phyloP scores from a whole-genome alignment of 2,888 invertebrate species.

The Malacosoma neustria region DNA sequence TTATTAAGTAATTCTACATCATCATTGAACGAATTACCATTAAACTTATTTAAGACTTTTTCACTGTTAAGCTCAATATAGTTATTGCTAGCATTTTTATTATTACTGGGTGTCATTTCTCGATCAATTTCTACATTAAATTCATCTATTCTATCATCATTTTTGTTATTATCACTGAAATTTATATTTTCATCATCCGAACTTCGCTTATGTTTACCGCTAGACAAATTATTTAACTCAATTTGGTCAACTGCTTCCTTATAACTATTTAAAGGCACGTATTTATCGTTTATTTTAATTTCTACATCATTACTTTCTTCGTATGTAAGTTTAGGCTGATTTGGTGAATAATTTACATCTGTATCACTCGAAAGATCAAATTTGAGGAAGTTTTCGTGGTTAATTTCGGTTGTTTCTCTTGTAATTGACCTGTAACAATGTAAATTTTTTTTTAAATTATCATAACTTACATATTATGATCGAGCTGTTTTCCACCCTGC shows the following conservation, averaged over 20 bases:
- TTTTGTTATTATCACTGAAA: neutral
- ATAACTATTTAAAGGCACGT: slow-evolving; percentile 29
- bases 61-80: too few species aligned
- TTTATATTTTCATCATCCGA: neutral
- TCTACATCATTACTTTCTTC: slow-evolving; percentile 40
- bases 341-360: slow-evolving; percentile 46
- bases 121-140: neutral
- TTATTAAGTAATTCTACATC: too few species aligned
- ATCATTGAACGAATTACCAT: too few species aligned
- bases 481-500: too few species aligned
- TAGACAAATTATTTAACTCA: neutral
- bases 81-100: too few species aligned
- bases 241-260: neutral
- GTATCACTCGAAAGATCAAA: slow-evolving; percentile 55
- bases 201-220: neutral
- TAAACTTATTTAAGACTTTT: too few species aligned
- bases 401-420: too few species aligned
- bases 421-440: too few species aligned
- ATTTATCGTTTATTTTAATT: slow-evolving; percentile 30
- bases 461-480: too few species aligned
- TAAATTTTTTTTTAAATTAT: too few species aligned
- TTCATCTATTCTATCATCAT: neutral
- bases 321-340: slow-evolving; percentile 25
- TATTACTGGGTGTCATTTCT: neutral
- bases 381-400: too few species aligned